Base-by-base conservation (phyloP, 2,113 vertebrate genomes). In the Geococcyx californianus region DNA sequence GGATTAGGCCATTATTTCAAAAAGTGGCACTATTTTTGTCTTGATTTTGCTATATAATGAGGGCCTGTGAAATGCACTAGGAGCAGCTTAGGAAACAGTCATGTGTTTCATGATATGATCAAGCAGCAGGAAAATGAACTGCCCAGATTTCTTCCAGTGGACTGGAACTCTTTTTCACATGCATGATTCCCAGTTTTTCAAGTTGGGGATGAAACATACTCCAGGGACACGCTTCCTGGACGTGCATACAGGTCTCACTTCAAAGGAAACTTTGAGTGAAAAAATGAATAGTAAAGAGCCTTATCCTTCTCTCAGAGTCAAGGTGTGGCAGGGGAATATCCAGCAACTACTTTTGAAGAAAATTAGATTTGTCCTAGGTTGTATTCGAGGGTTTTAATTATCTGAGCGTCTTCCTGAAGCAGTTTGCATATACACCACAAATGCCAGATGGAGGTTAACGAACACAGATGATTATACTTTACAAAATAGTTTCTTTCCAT, bases 401-500 rank as follows among this genome's bases (percentile, higher is more conserved):
- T 31, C 49, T 80, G 78, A 80, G 49, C 36, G 56, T 85, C 62
- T 70, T 87, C 73, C 54, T 89, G 54, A 62, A 84, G 62, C 74
- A 82, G 67, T 94, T 54, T 92, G 67, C 42, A 44, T 44, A n/a
- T 25, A 26, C 21, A 87, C 72, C 75, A 75, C 44, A 94, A 79
- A 70, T 1, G n/a, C 60, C 87, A 95, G 81, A 74, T 90, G 84
- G 84, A 85, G 54, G 85, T 94, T 93, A 89, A 56, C 47, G 64
- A 94, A 67, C 56, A 80, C 77, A 84, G 76, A 92, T 75, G 73
- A 94, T 81, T 67, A 60, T 44, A 64, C 70, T 81, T 70, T 26
- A 74, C 74, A 93, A 87, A 95, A 60, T 11, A 31, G n/a, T 54
- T 94, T 89, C 36, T 79, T 96, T 89, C 77, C 58, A 93, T 83